Evolutionary conservation across 2,888 invertebrate genomes (phyloP).

Genomic region (Drosophila longiperda): DNA sequence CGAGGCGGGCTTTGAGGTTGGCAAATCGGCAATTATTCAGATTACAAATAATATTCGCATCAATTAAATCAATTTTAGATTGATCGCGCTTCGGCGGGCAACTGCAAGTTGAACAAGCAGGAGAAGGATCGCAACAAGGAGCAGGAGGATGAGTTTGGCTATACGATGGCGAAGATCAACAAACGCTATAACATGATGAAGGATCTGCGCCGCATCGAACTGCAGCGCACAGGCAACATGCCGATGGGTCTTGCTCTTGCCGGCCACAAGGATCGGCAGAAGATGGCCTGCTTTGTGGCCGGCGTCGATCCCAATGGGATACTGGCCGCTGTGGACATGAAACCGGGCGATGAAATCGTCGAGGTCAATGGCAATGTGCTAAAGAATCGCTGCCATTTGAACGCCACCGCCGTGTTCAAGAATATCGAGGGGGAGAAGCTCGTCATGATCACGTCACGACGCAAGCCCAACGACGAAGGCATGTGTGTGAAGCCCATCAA

Average conservation of each 20-base stretch:
- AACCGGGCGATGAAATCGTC: constrained; percentile 97
- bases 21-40: background rate
- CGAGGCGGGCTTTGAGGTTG: constrained; percentile 91
- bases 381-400: constrained; percentile 97
- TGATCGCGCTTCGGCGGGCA: constrained; percentile 94
- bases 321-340: constrained; percentile 90
- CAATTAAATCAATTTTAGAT: constrained; percentile 87
- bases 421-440: constrained; percentile 92
- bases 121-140: constrained; percentile 93
- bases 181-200: constrained; percentile 95
- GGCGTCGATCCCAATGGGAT: constrained; percentile 96
- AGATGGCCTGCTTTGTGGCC: constrained; percentile 98
- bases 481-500: constrained; percentile 95
- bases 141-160: constrained; percentile 95
- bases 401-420: constrained; percentile 98
- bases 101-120: constrained; percentile 90
- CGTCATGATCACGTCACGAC: constrained; percentile 89
- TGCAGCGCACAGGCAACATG: constrained; percentile 91
- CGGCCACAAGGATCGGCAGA: constrained; percentile 96
- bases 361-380: constrained; percentile 98
- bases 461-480: constrained; percentile 86
- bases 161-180: constrained; percentile 96
- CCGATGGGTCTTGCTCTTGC: constrained; percentile 96
- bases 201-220: constrained; percentile 87
- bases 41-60: background rate